phyloP scores from a whole-genome alignment of 2,797 vertebrate genomes.

The Sebastes nivosus region DNA sequence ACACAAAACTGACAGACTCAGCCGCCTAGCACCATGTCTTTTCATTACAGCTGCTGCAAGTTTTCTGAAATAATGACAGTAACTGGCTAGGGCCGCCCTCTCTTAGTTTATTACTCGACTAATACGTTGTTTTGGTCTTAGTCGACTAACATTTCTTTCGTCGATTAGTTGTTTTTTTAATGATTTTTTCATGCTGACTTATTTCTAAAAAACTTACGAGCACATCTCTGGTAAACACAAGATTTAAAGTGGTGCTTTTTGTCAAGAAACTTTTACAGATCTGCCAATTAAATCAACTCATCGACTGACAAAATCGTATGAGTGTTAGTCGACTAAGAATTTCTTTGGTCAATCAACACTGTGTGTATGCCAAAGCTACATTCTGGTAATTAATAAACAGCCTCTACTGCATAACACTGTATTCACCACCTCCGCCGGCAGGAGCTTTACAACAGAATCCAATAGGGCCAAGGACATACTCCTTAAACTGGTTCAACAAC shows the following conservation, averaged over 20 bases:
- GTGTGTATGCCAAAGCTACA: not conserved
- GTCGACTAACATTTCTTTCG: no score
- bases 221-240: not conserved
- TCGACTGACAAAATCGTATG: not conserved
- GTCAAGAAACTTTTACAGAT: not conserved
- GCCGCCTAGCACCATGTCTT: slow-evolving; percentile 21
- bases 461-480: not conserved
- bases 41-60: slow-evolving; percentile 33
- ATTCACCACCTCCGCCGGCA: not conserved
- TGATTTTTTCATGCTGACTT: no score
- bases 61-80: slow-evolving; percentile 30
- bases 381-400: not conserved
- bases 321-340: not conserved
- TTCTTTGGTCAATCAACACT: not conserved
- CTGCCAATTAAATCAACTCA: not conserved
- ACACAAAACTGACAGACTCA: slow-evolving; percentile 55
- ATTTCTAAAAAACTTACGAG: no score
- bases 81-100: not conserved
- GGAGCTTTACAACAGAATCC: not conserved
- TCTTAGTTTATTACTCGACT: not conserved
- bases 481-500: not conserved
- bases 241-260: not conserved
- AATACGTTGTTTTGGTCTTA: no score
- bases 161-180: no score
- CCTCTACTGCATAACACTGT: not conserved